phyloP scores from a whole-genome alignment of 2,888 invertebrate genomes.

The Chalcosyrphus nemorum region DNA sequence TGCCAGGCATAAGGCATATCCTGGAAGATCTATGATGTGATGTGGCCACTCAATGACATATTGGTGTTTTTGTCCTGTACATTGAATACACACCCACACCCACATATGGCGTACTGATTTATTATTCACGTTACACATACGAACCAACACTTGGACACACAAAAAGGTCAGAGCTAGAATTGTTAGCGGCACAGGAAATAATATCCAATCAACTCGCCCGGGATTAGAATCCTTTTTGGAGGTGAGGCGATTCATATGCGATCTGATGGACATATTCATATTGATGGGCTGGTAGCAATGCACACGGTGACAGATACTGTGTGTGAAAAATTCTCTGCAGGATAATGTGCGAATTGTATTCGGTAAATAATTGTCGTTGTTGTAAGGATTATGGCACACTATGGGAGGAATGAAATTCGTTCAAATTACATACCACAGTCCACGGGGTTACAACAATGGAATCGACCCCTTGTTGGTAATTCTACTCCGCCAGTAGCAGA shows the following conservation, averaged over 20 bases:
- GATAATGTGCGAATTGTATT: constrained; percentile 40
- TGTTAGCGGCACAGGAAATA: constrained; percentile 44
- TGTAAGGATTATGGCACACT: constrained; percentile 18
- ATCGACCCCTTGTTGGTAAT: neutral
- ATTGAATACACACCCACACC: too few species aligned
- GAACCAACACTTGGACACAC: too few species aligned
- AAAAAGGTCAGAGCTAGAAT: constrained; percentile 29
- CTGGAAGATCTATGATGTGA: constrained; percentile 23
- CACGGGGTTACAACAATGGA: constrained; percentile 30
- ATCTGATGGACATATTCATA: constrained; percentile 12
- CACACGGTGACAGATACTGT: neutral
- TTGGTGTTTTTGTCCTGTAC: constrained; percentile 15
- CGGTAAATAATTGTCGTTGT: constrained; percentile 49
- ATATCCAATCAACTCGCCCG: constrained; percentile 49
- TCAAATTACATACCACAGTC: constrained; percentile 19
- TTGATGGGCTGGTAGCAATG: constrained; percentile 10
- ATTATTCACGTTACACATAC: constrained; percentile 44
- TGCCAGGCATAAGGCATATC: constrained; percentile 10
- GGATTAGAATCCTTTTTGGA: constrained; percentile 22
- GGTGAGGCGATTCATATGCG: neutral
- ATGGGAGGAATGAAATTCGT: constrained; percentile 6
- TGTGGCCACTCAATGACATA: constrained; percentile 45
- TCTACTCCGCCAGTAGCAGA: constrained; percentile 3
- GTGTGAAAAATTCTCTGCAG: neutral
- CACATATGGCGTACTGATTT: constrained; percentile 28